Evolutionary conservation across 2,888 invertebrate species (phyloP).

Genomic region (Pheosia tremula): DNA sequence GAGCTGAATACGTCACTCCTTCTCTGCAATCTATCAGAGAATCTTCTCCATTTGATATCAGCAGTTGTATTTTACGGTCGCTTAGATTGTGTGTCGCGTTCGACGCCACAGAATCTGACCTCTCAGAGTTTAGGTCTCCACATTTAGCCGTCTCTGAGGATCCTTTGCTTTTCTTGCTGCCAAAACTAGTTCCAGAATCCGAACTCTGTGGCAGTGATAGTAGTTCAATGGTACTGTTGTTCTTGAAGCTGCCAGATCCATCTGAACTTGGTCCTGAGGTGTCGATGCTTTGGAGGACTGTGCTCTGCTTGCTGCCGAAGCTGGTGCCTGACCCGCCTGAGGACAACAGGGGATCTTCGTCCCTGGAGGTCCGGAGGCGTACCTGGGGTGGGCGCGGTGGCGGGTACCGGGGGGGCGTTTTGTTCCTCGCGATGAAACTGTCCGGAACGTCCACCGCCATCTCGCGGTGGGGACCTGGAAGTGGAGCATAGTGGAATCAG

Average conservation of each 20-base stretch:
- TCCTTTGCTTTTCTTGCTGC: constrained; percentile 76
- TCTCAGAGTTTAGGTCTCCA: constrained; percentile 61
- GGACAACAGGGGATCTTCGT: constrained; percentile 80
- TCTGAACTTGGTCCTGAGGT: constrained; percentile 72
- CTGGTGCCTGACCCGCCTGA: constrained; percentile 76
- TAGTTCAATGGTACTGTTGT: constrained; percentile 69
- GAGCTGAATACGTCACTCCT: constrained; percentile 75
- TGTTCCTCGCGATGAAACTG: constrained; percentile 94
- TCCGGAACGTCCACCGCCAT: constrained; percentile 99
- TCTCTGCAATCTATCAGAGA: constrained; percentile 76
- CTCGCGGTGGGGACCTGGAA: constrained; percentile 95
- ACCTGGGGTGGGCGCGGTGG: constrained; percentile 90
- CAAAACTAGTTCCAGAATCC: constrained; percentile 70
- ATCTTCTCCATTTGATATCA: constrained; percentile 77
- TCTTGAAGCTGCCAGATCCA: constrained; percentile 72
- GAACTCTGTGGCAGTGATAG: constrained; percentile 76
- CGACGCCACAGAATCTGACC: constrained; percentile 69
- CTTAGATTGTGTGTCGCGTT: constrained; percentile 64
- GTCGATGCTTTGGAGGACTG: constrained; percentile 67
- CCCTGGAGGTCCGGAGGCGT: constrained; percentile 73
- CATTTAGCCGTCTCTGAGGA: constrained; percentile 78
- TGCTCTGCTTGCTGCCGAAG: constrained; percentile 76
- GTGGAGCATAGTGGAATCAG: constrained; percentile 14
- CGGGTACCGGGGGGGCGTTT: constrained; percentile 96
- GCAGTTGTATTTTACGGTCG: constrained; percentile 76